phyloP scores from a whole-genome alignment of 2,797 vertebrate genomes.

The Galago senegalensis region DNA sequence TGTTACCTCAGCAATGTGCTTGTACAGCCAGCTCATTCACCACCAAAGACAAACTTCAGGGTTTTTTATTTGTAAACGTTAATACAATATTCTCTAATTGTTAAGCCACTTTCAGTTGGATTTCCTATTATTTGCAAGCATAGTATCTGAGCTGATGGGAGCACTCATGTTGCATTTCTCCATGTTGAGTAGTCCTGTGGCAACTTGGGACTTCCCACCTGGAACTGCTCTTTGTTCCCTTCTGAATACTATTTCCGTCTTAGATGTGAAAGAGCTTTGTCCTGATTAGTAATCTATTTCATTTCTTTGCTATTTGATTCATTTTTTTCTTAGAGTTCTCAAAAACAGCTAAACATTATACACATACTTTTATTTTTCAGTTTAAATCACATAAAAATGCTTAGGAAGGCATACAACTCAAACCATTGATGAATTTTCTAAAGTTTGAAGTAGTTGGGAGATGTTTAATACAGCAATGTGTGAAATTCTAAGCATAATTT shows the following conservation, averaged over 20 bases:
- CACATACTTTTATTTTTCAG: neutral
- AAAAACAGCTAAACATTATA: neutral
- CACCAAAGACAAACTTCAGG: neutral
- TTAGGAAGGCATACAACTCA: neutral
- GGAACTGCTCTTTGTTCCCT: neutral
- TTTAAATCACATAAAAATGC: neutral
- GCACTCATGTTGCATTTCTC: neutral
- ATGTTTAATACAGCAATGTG: neutral
- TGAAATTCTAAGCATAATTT: conserved; percentile 31
- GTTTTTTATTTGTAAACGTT: neutral
- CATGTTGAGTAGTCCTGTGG: neutral
- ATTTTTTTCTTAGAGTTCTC: neutral
- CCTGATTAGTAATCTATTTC: neutral
- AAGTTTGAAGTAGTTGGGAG: neutral
- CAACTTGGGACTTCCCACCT: neutral
- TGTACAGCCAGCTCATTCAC: neutral
- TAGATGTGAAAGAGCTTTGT: neutral
- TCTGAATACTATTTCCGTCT: neutral
- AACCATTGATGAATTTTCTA: neutral
- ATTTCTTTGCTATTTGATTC: neutral
- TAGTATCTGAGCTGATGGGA: neutral
- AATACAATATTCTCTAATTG: neutral
- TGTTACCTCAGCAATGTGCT: neutral
- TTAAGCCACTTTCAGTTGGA: neutral
- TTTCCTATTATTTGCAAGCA: neutral